phyloP scores from a whole-genome alignment of 2,888 invertebrate species.

The Mythimna albipuncta region DNA sequence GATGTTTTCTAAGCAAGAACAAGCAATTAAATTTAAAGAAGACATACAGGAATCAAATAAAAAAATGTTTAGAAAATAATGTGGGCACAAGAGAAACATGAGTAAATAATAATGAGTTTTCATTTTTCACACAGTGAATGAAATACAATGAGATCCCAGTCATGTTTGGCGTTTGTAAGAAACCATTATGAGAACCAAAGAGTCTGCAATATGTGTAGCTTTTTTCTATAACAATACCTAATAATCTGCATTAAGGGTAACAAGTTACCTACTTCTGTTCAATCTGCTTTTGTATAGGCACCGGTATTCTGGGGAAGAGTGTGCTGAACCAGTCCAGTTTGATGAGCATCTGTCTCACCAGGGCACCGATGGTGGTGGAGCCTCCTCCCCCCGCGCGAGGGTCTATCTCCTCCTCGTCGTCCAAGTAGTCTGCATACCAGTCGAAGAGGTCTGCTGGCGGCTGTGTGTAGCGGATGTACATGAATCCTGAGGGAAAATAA shows the following conservation, averaged over 20 bases:
- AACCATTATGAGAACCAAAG: not conserved
- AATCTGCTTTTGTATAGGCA: conserved; percentile 98
- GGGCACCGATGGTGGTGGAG: conserved; percentile 96
- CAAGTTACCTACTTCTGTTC: conserved; percentile 92
- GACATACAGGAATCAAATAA: not conserved
- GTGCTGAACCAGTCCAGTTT: conserved; percentile 99
- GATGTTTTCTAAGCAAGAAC: conserved; percentile 8
- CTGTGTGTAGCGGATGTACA: conserved; percentile 97
- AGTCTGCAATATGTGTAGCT: not conserved
- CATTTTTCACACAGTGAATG: not conserved
- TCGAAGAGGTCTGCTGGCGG: conserved; percentile 98
- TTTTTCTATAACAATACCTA: not conserved
- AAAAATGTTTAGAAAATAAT: not conserved
- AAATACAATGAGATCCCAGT: not conserved
- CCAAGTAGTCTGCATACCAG: conserved; percentile 99
- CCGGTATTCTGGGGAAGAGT: conserved; percentile 99
- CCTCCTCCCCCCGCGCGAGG: conserved; percentile 99
- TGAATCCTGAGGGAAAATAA: conserved; percentile 88
- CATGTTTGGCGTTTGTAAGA: not conserved
- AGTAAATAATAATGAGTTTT: not conserved
- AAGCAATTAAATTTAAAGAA: not conserved
- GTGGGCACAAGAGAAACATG: not conserved
- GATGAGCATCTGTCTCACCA: conserved; percentile 97
- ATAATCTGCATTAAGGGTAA: conserved; percentile 19
- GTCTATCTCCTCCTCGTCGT: conserved; percentile 99